Evolutionary conservation across 1,140 invertebrate species (phyloP), one percentile per base, ranked within the genome.

Genomic region (Cecropterus lyciades): DNA sequence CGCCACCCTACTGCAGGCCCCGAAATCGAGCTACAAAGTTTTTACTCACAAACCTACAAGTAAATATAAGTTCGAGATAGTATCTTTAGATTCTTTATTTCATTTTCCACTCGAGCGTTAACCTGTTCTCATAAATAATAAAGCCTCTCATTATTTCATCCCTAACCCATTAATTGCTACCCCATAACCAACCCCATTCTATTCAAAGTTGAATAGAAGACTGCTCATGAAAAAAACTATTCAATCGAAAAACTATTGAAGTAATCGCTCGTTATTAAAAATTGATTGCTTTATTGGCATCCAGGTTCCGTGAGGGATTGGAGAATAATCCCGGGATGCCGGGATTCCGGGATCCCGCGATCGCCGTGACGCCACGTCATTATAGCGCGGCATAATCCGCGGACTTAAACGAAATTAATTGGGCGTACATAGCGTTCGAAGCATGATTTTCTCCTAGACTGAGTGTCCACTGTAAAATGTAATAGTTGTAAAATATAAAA

Each of bases 321-420:
- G 6, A 49, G 27, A 30, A 9, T 60, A 60, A 37, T 20, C 43
- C 57, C n/a, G n/a, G n/a, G n/a, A 37, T 20, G 24, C 57, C 15
- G 45, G 30, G 27, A 49, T 60, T 24, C 45, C 15, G 57, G 45
- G 45, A 37, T 60, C 3, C 24, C 43, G 56, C n/a, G 14, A 8
- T n/a, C n/a, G n/a, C 8, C n/a, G 56, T 46, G 56, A 60, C 45
- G 56, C 37, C 45, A 37, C 45, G 45, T 60, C 57, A 60, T 60
- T 60, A 60, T 60, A n/a, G 45, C 27, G 57, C 5, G 46, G 57
- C 45, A 60, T 60, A 60, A 60, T 48, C 57, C 57, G 27, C 11
- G 43, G 57, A 27, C 57, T 60, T 60, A 60, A 60, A 48, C 57
- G 46, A 60, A 60, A 60, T 60, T 60, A 60, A 60, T 60, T 59